Evolutionary conservation across 2,888 invertebrate genomes (phyloP), one percentile per base, ranked within the genome.

Genomic region (Chironomus riparius): DNA sequence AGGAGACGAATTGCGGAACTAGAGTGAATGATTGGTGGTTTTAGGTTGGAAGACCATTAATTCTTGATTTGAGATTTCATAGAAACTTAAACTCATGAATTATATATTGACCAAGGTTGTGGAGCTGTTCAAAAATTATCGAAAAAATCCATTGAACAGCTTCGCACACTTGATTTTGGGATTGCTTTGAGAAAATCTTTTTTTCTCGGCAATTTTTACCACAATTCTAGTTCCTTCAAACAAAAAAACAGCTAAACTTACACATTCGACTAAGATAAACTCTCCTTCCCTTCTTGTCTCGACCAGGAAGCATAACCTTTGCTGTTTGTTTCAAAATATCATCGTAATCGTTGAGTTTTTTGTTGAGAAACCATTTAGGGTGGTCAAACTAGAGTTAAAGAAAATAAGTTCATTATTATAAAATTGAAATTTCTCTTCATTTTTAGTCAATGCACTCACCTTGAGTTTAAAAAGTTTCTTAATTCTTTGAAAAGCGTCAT

Each of bases 201-300:
- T n/a, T n/a, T n/a, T n/a, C n/a, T n/a, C n/a, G n/a, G n/a, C n/a
- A n/a, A n/a, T n/a, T n/a, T n/a, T n/a, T n/a, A n/a, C n/a, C n/a
- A n/a, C n/a, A n/a, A n/a, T n/a, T n/a, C n/a, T 10, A 38, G 10
- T 10, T 38, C 10, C 38, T 38, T 7, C 38, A 21, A 61, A 28
- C n/a, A 4, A 56, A 7, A 50, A 47, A 7, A 56, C 6, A 62
- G n/a, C 12, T 21, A 15, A n/a, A 56, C 77, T 78, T 79, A 83
- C 84, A 82, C 77, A 83, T 77, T 81, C 81, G 82, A n/a, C 80
- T 78, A 21, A 84, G 77, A 77, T 82, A 83, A 69, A 85, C 80
- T 47, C 81, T 79, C 76, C 84, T 79, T 38, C 84, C 84, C 76
- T 80, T 79, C 73, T 79, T 81, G 77, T 85, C 85, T 73, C 81